Conservation (phyloP, 2,888 invertebrate genomes). For the Megalurothrips usitatus region DNA sequence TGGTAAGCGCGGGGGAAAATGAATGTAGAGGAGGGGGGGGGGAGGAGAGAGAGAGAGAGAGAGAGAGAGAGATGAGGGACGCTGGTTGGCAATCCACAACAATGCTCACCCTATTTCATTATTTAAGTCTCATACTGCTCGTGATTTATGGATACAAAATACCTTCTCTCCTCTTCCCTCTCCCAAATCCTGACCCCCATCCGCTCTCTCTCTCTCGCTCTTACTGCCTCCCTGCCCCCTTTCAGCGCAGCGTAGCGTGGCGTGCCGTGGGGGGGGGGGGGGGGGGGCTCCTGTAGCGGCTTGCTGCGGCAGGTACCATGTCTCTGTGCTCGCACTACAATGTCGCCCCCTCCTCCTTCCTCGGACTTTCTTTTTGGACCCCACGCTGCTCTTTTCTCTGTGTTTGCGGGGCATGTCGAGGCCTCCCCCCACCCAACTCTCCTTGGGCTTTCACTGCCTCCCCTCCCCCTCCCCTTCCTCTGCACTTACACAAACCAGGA, state of each 20-base stretch:
- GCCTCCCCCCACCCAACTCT: too few relatives aligned
- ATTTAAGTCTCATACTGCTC: constrained; percentile 23
- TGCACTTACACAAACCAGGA: too few relatives aligned
- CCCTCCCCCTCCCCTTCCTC: background rate
- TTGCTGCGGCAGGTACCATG: background rate
- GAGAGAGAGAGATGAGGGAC: background rate
- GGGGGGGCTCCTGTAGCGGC: background rate
- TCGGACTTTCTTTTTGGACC: too few relatives aligned
- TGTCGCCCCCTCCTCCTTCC: background rate
- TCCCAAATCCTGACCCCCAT: background rate
- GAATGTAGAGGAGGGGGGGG: background rate
- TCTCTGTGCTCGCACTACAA: background rate
- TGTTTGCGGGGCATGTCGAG: background rate
- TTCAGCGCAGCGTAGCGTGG: background rate
- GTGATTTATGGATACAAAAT: constrained; percentile 23
- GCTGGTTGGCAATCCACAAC: constrained; percentile 12
- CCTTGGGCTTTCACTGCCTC: too few relatives aligned
- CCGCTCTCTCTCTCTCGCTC: background rate
- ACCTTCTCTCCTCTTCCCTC: background rate
- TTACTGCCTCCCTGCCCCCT: background rate
- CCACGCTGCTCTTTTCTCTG: background rate
- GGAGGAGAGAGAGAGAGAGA: constrained; percentile 15
- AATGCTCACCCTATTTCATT: constrained; percentile 15
- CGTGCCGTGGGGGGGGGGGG: background rate
- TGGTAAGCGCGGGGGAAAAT: background rate